Evolutionary conservation across 2,113 vertebrate genomes (phyloP).

Genomic region (Phylloscopus trochilus): DNA sequence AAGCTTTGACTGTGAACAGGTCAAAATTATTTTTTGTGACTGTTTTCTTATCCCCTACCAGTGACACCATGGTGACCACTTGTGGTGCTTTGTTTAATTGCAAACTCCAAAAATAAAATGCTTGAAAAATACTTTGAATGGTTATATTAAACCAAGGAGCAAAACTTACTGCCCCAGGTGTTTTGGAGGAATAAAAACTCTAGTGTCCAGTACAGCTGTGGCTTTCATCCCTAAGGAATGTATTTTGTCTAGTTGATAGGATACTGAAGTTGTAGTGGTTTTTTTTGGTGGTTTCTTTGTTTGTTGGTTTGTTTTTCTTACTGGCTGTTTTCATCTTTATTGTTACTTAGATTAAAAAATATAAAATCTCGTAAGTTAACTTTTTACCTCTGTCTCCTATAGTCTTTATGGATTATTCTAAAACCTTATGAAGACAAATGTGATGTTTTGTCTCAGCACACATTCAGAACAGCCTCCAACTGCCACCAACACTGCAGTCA

Average conservation of each 20-base stretch:
- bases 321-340: not conserved
- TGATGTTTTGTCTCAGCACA: not conserved
- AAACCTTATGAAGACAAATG: not conserved
- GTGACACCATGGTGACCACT: not conserved
- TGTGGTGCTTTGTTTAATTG: not conserved
- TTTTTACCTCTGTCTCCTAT: not conserved
- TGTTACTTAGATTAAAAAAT: not conserved
- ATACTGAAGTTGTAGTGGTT: not conserved
- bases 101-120: not conserved
- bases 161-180: not conserved
- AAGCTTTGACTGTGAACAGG: not conserved
- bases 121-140: not conserved
- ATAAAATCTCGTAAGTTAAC: accelerated
- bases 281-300: too few species aligned
- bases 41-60: not conserved
- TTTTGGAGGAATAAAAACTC: not conserved
- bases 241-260: not conserved
- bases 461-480: not conserved
- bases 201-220: not conserved
- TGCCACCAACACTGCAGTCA: not conserved
- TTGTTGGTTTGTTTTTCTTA: not conserved
- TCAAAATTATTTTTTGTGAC: not conserved
- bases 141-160: not conserved
- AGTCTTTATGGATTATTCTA: not conserved
- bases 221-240: not conserved